Conservation (phyloP, 2,888 invertebrate genomes). For the Acholoe squamosa region DNA sequence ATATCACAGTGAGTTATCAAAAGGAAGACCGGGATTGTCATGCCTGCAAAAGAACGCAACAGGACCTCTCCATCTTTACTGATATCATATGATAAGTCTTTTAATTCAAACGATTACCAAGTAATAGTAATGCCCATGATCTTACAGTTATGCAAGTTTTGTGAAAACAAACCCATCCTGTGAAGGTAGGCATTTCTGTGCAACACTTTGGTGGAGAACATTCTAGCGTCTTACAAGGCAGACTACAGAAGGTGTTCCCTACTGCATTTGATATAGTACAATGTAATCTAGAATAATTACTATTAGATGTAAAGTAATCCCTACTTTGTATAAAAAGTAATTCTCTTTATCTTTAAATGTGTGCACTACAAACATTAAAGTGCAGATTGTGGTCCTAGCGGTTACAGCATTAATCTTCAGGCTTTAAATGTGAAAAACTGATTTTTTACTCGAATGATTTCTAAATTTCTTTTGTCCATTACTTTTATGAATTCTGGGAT, state of each 20-base stretch:
- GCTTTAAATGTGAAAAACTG: too few relatives aligned
- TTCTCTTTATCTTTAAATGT: background rate
- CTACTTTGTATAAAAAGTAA: too few relatives aligned
- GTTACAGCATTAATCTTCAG: background rate
- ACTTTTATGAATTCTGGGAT: too few relatives aligned
- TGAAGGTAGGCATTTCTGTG: background rate
- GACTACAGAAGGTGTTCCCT: too few relatives aligned
- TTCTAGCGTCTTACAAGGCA: background rate
- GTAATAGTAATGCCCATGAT: conserved; percentile 41
- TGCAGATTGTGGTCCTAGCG: background rate
- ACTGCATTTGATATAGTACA: too few relatives aligned
- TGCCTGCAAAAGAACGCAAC: background rate
- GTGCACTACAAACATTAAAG: background rate
- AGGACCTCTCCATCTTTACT: background rate
- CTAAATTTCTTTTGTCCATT: too few relatives aligned
- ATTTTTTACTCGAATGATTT: too few relatives aligned
- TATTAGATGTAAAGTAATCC: too few relatives aligned
- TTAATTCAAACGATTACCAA: background rate
- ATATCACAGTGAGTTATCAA: conserved; percentile 45
- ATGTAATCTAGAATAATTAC: too few relatives aligned
- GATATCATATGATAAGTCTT: conserved; percentile 38
- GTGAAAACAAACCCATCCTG: background rate
- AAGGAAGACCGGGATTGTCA: conserved; percentile 53
- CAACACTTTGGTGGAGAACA: conserved; percentile 6
- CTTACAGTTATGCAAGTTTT: background rate